Base-by-base conservation (phyloP, 2,113 vertebrate genomes). In the Hippocampus comes region DNA sequence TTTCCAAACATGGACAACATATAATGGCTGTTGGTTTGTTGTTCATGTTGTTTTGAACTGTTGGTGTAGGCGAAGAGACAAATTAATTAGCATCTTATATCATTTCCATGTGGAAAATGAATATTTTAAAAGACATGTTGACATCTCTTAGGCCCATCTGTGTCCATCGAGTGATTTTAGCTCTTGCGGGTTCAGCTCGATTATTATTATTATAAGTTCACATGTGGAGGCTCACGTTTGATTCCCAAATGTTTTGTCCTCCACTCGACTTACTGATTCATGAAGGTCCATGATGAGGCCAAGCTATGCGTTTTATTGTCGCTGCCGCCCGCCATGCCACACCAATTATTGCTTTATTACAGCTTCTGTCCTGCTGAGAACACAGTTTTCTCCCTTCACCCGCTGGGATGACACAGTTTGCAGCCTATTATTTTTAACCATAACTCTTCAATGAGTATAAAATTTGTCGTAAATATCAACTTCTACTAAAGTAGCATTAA, bases 261-360 rank as follows among this genome's bases (percentile, higher is more conserved):
- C 15, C 7, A 61, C 27, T 41, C 18, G 8, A 55, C 27, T 60
- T 5, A 30, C 27, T 10, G 59, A 63, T 71, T 61, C 70, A n/a
- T 51, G 78, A 51, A 78, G 48, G 48, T 38, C 23, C 8, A 12
- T 18, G 67, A 55, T 38, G 18, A 67, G 72, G 23, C 68, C 63
- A 67, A 34, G 68, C 77, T 49, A 74, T 15, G 25, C 6, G 23
- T 84, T 88, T 88, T 78, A 90, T 84, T 81, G 77, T 77, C 15
- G 63, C 81, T 85, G 86, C 82, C 12, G n/a, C 64, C 64, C 10
- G 67, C 80, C 76, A 84, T 8, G 85, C 73, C 76, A 77, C 80
- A 80, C 79, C 77, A 67, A 66, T 64, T 63, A 69, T 66, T 63
- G 77, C 78, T 87, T 87, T 86, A 85, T 85, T 74, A 23, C 67